These are phyloP conservation scores for Python bivittatus DNA, from an alignment of 2,113 vertebrate genomes.

Conservation along the genomic window DNA sequence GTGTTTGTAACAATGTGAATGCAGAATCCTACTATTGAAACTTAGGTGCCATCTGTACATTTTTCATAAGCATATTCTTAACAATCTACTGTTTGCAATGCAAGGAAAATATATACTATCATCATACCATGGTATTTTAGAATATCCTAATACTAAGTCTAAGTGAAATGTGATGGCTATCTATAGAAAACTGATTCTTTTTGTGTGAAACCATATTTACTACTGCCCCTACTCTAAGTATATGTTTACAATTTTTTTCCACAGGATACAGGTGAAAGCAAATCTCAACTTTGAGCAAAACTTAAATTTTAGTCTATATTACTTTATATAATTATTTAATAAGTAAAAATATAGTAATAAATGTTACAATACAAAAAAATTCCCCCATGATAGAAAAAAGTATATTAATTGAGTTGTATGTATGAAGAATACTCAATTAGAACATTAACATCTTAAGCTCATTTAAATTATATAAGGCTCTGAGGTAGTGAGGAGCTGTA, in stretches of 20 bases:
- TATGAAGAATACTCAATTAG: background rate
- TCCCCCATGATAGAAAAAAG: background rate
- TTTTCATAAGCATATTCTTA: background rate
- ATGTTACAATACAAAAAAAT: background rate
- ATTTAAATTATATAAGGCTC: conserved; percentile 10
- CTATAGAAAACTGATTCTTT: background rate
- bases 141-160: background rate
- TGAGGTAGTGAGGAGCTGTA: background rate
- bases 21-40: conserved; percentile 19
- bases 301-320: background rate
- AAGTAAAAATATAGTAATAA: background rate
- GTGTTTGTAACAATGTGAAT: background rate
- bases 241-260: background rate
- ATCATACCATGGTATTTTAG: background rate
- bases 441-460: background rate
- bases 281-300: background rate
- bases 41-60: background rate
- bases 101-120: background rate
- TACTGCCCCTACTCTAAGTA: background rate
- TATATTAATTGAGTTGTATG: background rate
- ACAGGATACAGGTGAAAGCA: background rate
- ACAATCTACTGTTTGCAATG: background rate
- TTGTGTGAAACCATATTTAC: background rate
- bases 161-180: background rate
- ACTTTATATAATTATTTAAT: background rate